Percentiles rank a stretch among this genome's conserved stretches.
Evolutionary conservation across 2,113 vertebrate genomes (phyloP).

Genomic region (Eublepharis macularius): DNA sequence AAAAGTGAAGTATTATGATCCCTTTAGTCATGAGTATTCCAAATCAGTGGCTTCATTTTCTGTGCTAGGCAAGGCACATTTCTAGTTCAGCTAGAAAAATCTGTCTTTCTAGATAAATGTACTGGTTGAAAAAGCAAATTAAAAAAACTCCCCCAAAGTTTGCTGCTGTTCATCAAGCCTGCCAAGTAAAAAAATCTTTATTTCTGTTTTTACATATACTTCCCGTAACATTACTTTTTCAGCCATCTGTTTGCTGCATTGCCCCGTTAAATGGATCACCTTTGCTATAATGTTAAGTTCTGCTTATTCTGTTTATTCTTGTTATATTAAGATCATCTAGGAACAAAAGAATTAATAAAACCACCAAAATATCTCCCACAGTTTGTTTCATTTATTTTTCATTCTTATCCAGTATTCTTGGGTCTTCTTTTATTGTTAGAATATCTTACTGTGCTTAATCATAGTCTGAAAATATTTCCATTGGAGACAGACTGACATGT

Average conservation of each 20-base stretch:
- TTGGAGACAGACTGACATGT: not conserved
- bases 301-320: not conserved
- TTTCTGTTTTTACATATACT: slow-evolving; percentile 18
- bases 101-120: slow-evolving; percentile 34
- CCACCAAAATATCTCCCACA: slow-evolving; percentile 9
- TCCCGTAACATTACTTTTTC: slow-evolving; percentile 30
- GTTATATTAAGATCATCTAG: not conserved
- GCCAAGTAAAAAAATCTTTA: slow-evolving; percentile 24
- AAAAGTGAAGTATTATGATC: not conserved
- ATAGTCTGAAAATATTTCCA: too few relatives aligned
- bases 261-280: not conserved
- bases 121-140: slow-evolving; percentile 21
- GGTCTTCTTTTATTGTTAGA: too few relatives aligned
- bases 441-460: too few relatives aligned
- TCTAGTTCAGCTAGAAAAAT: slow-evolving; percentile 35
- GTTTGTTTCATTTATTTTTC: slow-evolving; percentile 41
- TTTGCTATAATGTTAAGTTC: slow-evolving; percentile 11
- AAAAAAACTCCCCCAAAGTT: slow-evolving; percentile 4
- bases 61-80: slow-evolving; percentile 38
- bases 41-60: slow-evolving; percentile 40
- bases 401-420: not conserved
- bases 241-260: not conserved
- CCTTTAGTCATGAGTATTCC: slow-evolving; percentile 31
- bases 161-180: not conserved
- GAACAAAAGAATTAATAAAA: slow-evolving; percentile 52